Base-by-base conservation (phyloP, 2,888 invertebrate species). In the Orthosia gothica region DNA sequence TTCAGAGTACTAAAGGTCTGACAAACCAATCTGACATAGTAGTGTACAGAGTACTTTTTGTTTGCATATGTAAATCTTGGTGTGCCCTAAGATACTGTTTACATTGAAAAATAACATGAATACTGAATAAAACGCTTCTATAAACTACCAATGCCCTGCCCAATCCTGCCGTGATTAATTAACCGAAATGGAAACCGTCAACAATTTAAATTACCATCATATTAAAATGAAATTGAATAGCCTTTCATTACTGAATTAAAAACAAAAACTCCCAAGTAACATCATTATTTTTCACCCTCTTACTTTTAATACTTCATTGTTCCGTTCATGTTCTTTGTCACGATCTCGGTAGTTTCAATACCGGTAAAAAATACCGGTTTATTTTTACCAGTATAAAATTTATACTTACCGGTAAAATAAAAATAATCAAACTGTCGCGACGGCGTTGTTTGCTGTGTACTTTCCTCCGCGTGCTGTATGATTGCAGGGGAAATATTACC, bases 401-500 rank as follows among this genome's bases (percentile, higher is more conserved):
- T 12, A 12, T 68, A 63, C 26, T 26, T 26, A 26, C 54, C 58
- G 26, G 67, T 59, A 74, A 68, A 83, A 76, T 65, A 61, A 74
- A 72, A 84, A 73, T 61, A 82, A 80, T 75, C 67, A 76, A 68
- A 74, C 65, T 70, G 76, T 80, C 74, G 75, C 55, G 15, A 15
- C 66, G 20, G 45, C 58, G 68, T 64, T 88, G 87, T 88, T 88
- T 88, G 80, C 70, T 40, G 47, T 72, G 50, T 77, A 73, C 83
- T 87, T 57, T 40, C 32, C 52, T 59, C 20, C 12, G 52, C 70
- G 70, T 61, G 70, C 71, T 58, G 59, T 75, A 23, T 71, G 80
- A 86, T 86, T 81, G 79, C 75, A 76, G 63, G 63, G 57, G 70
- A 83, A 87, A 87, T 85, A 88, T 88, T 87, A 69, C 71, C 47